phyloP scores from a whole-genome alignment of 2,797 vertebrate species.

The Notamacropus eugenii region DNA sequence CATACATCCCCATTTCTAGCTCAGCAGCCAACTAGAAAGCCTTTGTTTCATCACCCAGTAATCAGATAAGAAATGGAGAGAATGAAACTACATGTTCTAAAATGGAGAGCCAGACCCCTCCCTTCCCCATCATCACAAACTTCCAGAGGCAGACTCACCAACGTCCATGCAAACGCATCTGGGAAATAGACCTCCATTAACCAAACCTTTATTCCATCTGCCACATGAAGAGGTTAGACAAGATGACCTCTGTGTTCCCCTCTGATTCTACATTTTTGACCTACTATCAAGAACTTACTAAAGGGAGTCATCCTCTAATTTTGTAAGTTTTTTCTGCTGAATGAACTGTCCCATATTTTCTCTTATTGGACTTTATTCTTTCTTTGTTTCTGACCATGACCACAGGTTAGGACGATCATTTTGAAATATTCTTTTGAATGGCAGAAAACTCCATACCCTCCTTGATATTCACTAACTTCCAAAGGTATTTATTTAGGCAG shows the following conservation, averaged over 20 bases:
- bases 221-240: not conserved
- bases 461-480: not conserved
- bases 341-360: not conserved
- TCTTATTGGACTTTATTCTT: not conserved
- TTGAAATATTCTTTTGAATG: not conserved
- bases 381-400: not conserved
- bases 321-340: not conserved
- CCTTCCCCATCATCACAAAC: not conserved
- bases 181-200: not conserved
- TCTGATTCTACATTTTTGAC: not conserved
- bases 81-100: not conserved
- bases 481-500: not conserved
- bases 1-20: too few relatives aligned
- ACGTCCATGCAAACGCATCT: not conserved
- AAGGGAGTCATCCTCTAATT: not conserved
- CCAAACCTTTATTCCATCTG: not conserved
- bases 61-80: too few relatives aligned
- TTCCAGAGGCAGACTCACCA: not conserved
- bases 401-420: not conserved
- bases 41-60: too few relatives aligned
- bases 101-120: not conserved
- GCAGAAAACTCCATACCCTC: not conserved
- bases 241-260: not conserved
- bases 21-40: too few relatives aligned
- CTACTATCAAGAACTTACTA: not conserved